Base-by-base conservation (phyloP, 1,140 invertebrate species). In the Ceratina japonica region DNA sequence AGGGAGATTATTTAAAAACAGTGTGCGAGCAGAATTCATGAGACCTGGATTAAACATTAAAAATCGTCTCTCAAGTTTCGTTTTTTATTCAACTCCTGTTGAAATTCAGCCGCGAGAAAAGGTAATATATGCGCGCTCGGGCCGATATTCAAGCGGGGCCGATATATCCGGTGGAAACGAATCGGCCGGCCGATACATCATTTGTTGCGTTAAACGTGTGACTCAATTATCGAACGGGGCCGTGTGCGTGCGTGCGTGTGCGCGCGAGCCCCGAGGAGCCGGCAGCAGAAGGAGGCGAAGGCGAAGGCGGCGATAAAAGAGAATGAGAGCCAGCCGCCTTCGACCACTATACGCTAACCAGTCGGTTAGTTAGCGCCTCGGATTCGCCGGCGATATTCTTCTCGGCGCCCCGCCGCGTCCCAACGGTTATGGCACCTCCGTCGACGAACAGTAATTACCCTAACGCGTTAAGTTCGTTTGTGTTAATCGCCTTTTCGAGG, bases 161-260 rank as follows among this genome's bases (percentile, higher is more conserved):
- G n/a, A n/a, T n/a, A 86, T 90, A 89, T 89, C 87, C 85, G 79
- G 74, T 81, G 81, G 83, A 87, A 89, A 87, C 83, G 80, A 87
- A 88, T 87, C 80, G 81, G 69, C 54, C 27, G 71, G 75, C 66
- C 85, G 87, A 89, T 88, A 87, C 82, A 87, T 89, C 85, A 87
- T 87, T 88, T 87, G 87, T 89, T 82, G 77, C 62, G 66, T 56
- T 83, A 82, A 81, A 78, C 75, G 69, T 76, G 88, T 80, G 85
- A 90, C 89, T 90, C 88, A 89, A 90, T 90, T 89, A 90, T 88
- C 83, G 70, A 3, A 62, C 51, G 70, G 58, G 76, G 61, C 24
- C n/a, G 16, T 58, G n/a, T n/a, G n/a, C n/a, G n/a, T n/a, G n/a
- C n/a, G 24, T 52, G 56, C 18, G 58, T 49, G 52, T 64, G 51